Evolutionary conservation across 1,140 invertebrate species (phyloP).

Genomic region (Oscheius sp.): DNA sequence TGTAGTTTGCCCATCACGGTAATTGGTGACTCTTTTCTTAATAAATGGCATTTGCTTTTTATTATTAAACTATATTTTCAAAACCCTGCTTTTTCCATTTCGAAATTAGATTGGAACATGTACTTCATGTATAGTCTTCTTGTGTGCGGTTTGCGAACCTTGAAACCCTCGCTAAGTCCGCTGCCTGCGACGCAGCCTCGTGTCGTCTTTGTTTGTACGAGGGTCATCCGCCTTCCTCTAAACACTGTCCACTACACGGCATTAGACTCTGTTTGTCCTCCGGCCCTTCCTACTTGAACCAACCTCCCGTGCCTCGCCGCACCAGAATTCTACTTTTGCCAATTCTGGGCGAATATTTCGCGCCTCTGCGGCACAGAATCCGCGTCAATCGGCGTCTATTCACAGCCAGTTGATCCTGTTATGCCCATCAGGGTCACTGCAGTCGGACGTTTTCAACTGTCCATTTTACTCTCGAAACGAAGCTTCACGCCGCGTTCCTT

Average conservation of each 20-base stretch:
- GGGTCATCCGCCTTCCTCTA: constrained; percentile 8
- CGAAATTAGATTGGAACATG: too few relatives aligned
- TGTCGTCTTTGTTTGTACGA: constrained; percentile 13
- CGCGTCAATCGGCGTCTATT: constrained; percentile 2
- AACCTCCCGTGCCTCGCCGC: background rate
- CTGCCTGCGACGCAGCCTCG: background rate
- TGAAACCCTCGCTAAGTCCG: too few relatives aligned
- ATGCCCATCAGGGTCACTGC: constrained; percentile 3
- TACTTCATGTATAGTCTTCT: too few relatives aligned
- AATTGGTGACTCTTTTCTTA: too few relatives aligned
- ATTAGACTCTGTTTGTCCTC: constrained; percentile 10
- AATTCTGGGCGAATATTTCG: background rate
- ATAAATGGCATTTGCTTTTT: too few relatives aligned
- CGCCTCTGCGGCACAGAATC: background rate
- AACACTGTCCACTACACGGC: constrained; percentile 8
- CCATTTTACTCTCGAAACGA: too few relatives aligned
- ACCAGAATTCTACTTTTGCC: background rate
- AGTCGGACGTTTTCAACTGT: too few relatives aligned
- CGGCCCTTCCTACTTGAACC: constrained; percentile 2
- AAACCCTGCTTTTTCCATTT: too few relatives aligned
- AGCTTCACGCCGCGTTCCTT: too few relatives aligned
- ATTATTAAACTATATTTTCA: too few relatives aligned
- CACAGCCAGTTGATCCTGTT: constrained; percentile 9
- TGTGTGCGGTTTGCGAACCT: too few relatives aligned
- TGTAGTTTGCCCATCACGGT: too few relatives aligned